A percentile compares a stretch with the other conserved stretches of the same genome.
phyloP scores from a whole-genome alignment of 2,797 vertebrate species.

The Sebastes glaucus region DNA sequence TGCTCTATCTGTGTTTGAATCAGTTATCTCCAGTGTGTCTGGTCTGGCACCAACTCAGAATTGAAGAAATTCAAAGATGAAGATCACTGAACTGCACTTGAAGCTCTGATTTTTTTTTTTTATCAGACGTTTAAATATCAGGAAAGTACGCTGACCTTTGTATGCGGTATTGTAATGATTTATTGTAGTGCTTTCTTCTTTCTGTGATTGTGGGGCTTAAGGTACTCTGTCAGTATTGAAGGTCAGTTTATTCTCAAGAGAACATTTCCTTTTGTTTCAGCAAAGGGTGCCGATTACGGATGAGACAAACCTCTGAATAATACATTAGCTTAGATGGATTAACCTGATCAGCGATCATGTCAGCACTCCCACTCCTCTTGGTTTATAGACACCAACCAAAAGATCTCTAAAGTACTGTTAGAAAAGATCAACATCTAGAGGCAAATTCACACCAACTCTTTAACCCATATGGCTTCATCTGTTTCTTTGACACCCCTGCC shows the following conservation, averaged over 20 bases:
- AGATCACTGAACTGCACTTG: background rate
- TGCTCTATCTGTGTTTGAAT: background rate
- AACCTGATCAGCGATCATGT: conserved; percentile 39
- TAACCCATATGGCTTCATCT: conserved; percentile 57
- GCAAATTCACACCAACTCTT: conserved; percentile 69
- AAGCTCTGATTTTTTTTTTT: background rate
- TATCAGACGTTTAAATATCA: background rate
- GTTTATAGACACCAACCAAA: background rate
- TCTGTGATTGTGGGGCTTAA: conserved; percentile 6
- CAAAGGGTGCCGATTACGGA: conserved; percentile 43
- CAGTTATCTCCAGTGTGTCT: background rate
- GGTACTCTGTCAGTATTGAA: conserved; percentile 30
- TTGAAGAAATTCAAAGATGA: background rate
- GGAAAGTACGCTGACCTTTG: conserved; percentile 17
- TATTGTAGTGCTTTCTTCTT: background rate
- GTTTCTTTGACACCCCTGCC: conserved; percentile 49
- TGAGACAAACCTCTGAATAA: conserved; percentile 63
- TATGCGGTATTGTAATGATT: background rate
- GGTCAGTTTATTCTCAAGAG: conserved; percentile 45
- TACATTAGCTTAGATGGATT: conserved; percentile 50
- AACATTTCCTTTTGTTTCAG: conserved; percentile 28
- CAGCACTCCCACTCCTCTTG: conserved; percentile 5
- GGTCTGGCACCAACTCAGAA: background rate
- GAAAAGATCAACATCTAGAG: conserved; percentile 53
- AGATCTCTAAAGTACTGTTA: conserved; percentile 10